Evolutionary conservation across 2,113 vertebrate species (phyloP), one percentile per base, ranked within the genome.

Genomic region (Redunca redunca): DNA sequence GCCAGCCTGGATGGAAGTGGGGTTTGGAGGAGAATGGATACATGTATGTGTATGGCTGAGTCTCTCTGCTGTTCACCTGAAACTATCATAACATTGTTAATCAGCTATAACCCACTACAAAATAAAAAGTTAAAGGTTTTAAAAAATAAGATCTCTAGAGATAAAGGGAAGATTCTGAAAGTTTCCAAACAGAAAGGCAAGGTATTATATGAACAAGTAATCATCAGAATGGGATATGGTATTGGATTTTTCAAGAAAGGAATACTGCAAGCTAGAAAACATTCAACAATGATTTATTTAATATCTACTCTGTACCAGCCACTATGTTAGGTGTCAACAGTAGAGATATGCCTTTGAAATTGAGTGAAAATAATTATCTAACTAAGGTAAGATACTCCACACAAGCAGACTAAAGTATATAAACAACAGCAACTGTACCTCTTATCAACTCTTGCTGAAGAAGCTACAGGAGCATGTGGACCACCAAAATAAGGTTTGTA

Each of bases 291-390:
- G 52, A 93, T 88, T 88, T 94, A 58, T 21, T 90, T 26, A 46
- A n/a, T 58, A 28, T 33, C 9, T 50, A 25, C 40, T 89, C 48
- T 50, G 48, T 1, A 91, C 11, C 13, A 57, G 86, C 33, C 15
- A 71, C 17, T 90, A 43, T 60, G 17, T 80, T 82, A 81, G 5
- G 28, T 88, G 26, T 26, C 58, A 3, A 91, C 40, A 92, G 83
- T 30, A 78, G 43, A 96, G 16, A 48, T 36, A 89, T 21, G 2
- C 7, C 50, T 91, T 78, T 43, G 46, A 46, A 94, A 91, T 55
- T 55, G 43, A 90, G n/a, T 67, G 23, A 89, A 97, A 95, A 95
- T 64, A 57, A 86, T 89, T 91, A 83, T 26, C 25, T 64, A 50
- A 8, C 30, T 77, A 48, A 88, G 93, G 28, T 16, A 84, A 74